phyloP scores from a whole-genome alignment of 2,888 invertebrate genomes.

The Brenthis daphne region DNA sequence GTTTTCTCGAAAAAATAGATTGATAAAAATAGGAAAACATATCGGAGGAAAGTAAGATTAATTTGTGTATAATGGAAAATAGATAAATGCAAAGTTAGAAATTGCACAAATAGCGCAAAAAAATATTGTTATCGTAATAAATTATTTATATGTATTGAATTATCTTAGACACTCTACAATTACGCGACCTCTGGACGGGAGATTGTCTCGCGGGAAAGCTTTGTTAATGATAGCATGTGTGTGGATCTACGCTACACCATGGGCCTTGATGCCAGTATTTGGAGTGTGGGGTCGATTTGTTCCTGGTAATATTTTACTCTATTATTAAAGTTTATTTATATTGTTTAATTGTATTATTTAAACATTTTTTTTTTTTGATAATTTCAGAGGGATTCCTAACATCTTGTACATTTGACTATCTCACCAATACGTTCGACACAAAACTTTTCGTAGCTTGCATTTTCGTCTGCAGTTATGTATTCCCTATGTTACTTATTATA shows the following conservation, averaged over 20 bases:
- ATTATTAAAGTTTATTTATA: constrained; percentile 8
- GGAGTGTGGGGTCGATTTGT: constrained; percentile 94
- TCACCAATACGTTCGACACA: constrained; percentile 90
- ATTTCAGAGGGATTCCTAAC: constrained; percentile 93
- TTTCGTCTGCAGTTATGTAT: constrained; percentile 88
- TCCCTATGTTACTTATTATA: constrained; percentile 89
- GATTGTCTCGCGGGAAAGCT: constrained; percentile 90
- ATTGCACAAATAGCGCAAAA: too few relatives aligned
- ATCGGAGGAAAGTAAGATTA: too few relatives aligned
- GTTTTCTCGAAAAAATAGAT: too few relatives aligned
- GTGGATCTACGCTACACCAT: constrained; percentile 91
- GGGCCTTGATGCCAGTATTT: constrained; percentile 89
- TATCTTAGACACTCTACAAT: constrained; percentile 84
- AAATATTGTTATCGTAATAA: neutral
- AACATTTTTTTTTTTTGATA: neutral
- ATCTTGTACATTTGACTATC: constrained; percentile 91
- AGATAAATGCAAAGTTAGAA: too few relatives aligned
- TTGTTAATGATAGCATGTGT: constrained; percentile 87
- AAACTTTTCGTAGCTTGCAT: constrained; percentile 89
- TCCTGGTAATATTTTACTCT: constrained; percentile 81
- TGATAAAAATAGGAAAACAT: too few relatives aligned
- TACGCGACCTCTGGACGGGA: constrained; percentile 91
- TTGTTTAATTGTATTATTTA: neutral
- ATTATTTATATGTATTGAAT: neutral
- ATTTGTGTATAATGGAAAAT: too few relatives aligned